Conservation (phyloP, 64 coral and sea anemone species). For the Montipora sp. region DNA sequence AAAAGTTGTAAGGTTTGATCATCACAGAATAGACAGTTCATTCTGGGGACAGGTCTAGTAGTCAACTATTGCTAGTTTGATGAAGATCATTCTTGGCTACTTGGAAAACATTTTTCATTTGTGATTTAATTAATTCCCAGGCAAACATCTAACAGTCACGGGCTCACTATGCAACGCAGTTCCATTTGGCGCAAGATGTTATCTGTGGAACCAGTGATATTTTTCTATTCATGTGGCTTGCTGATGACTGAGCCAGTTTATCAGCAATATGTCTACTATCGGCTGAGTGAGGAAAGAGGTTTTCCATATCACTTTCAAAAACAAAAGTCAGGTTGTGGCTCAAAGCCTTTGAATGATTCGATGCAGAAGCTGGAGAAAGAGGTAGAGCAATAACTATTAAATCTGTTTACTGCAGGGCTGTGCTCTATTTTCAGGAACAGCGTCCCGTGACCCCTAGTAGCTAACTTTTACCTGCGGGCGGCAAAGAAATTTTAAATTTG, state of each 20-base stretch:
- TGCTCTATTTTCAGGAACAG: no score
- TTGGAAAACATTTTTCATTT: background rate
- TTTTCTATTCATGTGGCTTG: conserved; percentile 91
- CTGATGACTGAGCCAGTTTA: conserved; percentile 85
- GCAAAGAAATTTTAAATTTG: no score
- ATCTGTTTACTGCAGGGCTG: no score
- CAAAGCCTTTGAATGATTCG: conserved; percentile 49
- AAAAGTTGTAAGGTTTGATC: no score
- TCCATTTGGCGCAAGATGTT: conserved; percentile 21
- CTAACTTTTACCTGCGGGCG: no score
- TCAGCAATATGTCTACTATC: conserved; percentile 88
- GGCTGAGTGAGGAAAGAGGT: conserved; percentile 81
- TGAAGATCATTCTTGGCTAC: no score
- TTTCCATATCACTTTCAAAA: conserved; percentile 63
- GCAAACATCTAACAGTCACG: background rate
- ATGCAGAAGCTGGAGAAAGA: conserved; percentile 73
- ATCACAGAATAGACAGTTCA: no score
- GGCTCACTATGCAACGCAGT: background rate
- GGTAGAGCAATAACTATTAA: conserved; percentile 14
- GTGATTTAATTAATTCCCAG: background rate
- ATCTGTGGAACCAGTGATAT: conserved; percentile 87
- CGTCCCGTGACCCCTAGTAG: no score
- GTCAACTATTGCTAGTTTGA: no score
- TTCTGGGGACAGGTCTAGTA: no score
- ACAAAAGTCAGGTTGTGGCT: conserved; percentile 27